Evolutionary conservation across 2,888 invertebrate genomes (phyloP).

Genomic region (Helicoverpa assulta): DNA sequence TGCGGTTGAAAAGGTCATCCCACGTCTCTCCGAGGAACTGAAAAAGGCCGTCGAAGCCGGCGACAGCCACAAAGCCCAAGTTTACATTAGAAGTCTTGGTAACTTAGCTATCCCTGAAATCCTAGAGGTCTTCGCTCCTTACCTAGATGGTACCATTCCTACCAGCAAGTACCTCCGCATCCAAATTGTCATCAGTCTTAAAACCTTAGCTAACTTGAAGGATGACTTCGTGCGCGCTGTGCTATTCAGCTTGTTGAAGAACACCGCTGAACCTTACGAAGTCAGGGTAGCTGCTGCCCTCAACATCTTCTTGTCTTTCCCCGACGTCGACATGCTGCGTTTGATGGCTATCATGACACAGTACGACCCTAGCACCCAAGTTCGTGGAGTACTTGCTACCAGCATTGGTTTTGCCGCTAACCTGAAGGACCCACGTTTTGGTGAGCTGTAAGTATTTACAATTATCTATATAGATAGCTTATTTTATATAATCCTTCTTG

Average conservation of each 20-base stretch:
- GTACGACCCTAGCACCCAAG: constrained; percentile 91
- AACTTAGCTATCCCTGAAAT: constrained; percentile 91
- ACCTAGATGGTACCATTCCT: constrained; percentile 91
- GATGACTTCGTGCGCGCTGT: constrained; percentile 90
- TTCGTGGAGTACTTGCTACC: constrained; percentile 91
- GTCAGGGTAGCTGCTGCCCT: constrained; percentile 92
- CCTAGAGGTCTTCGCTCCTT: constrained; percentile 91
- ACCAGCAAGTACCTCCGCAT: constrained; percentile 91
- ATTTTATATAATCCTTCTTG: no score
- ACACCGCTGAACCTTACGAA: constrained; percentile 91
- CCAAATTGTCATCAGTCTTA: constrained; percentile 90
- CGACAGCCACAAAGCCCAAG: constrained; percentile 90
- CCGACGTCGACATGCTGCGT: constrained; percentile 91
- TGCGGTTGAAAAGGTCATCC: constrained; percentile 90
- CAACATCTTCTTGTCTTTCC: constrained; percentile 90
- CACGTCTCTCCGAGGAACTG: constrained; percentile 89
- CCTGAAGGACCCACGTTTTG: constrained; percentile 79
- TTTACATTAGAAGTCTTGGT: constrained; percentile 92
- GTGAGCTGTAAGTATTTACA: constrained; percentile 85
- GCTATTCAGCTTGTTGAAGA: constrained; percentile 92
- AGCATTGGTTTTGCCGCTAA: constrained; percentile 90
- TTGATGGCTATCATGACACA: constrained; percentile 93
- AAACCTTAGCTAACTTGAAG: constrained; percentile 83
- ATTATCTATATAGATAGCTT: no score
- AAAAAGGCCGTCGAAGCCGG: constrained; percentile 87